These are phyloP conservation scores for Oryzias woworae DNA, from an alignment of 2,113 vertebrate species.

Conservation along the genomic window DNA sequence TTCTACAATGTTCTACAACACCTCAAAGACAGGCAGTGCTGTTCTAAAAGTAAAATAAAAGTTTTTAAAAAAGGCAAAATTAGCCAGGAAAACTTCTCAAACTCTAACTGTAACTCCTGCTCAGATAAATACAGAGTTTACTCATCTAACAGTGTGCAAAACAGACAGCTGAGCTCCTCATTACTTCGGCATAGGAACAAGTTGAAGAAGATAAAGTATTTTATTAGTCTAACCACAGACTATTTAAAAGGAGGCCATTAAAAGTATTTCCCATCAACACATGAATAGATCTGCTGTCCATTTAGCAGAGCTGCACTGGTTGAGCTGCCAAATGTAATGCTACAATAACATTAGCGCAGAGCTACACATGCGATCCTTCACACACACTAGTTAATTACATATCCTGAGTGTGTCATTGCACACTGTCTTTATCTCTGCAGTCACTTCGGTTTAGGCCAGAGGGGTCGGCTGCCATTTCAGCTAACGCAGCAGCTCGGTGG, in stretches of 20 bases:
- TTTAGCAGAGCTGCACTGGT: constrained; percentile 31
- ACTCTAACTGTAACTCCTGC: no score
- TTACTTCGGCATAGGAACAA: background rate
- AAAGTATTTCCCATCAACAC: constrained; percentile 35
- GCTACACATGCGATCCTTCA: constrained; percentile 22
- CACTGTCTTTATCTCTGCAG: constrained; percentile 58
- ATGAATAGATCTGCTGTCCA: constrained; percentile 29
- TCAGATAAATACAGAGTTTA: no score
- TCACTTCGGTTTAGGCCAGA: constrained; percentile 59
- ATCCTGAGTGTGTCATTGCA: constrained; percentile 54
- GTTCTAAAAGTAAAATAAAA: no score
- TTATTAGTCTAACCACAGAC: constrained; percentile 20
- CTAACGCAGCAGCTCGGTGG: constrained; percentile 52
- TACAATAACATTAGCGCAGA: constrained; percentile 16
- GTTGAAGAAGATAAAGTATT: constrained; percentile 3
- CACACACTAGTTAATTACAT: constrained; percentile 55
- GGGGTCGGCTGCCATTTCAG: constrained; percentile 49
- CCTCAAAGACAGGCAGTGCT: no score
- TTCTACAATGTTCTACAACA: no score
- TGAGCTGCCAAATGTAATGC: constrained; percentile 39
- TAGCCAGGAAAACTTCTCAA: no score
- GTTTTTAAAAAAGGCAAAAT: no score
- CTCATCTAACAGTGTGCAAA: background rate
- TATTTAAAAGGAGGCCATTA: constrained; percentile 32
- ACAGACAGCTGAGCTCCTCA: background rate